These are phyloP conservation scores for Lineus longissimus DNA, from an alignment of 1,140 invertebrate genomes.

Conservation along the genomic window DNA sequence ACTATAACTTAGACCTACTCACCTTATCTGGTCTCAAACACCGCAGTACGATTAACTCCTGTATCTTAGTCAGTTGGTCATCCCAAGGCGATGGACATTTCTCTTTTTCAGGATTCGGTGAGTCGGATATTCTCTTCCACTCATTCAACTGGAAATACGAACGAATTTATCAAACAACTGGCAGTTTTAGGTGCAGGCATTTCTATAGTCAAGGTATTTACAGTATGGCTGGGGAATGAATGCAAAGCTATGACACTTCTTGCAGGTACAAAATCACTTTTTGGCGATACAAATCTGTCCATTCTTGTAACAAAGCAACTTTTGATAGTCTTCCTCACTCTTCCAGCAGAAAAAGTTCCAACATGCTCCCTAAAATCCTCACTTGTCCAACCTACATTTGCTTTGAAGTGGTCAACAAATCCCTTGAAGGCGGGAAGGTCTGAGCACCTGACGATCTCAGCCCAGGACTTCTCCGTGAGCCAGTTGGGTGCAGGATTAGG, in stretches of 20 bases:
- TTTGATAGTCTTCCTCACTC: too few species aligned
- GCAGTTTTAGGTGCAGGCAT: too few species aligned
- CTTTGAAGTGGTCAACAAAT: constrained; percentile 50
- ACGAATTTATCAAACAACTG: not conserved
- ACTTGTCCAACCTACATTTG: constrained; percentile 36
- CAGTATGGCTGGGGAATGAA: not conserved
- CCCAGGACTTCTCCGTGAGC: constrained; percentile 52
- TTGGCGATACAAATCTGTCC: not conserved
- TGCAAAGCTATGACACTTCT: not conserved
- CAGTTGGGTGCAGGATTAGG: constrained; percentile 48
- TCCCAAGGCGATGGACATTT: constrained; percentile 36
- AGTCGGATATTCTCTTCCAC: constrained; percentile 51
- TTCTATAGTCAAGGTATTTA: too few species aligned
- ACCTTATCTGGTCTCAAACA: constrained; percentile 54
- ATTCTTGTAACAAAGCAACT: too few species aligned
- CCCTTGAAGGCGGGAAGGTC: constrained; percentile 48
- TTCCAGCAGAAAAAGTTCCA: too few species aligned
- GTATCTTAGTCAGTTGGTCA: constrained; percentile 33
- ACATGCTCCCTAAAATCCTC: too few species aligned
- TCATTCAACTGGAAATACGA: constrained; percentile 29
- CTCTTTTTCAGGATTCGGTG: constrained; percentile 34
- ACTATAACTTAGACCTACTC: not conserved
- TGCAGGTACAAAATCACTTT: not conserved
- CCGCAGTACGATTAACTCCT: constrained; percentile 46
- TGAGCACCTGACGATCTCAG: constrained; percentile 48